Percentiles rank a stretch among this genome's conserved stretches.
Conservation (phyloP, 1,140 invertebrate species). For the Steinernema feltiae region DNA sequence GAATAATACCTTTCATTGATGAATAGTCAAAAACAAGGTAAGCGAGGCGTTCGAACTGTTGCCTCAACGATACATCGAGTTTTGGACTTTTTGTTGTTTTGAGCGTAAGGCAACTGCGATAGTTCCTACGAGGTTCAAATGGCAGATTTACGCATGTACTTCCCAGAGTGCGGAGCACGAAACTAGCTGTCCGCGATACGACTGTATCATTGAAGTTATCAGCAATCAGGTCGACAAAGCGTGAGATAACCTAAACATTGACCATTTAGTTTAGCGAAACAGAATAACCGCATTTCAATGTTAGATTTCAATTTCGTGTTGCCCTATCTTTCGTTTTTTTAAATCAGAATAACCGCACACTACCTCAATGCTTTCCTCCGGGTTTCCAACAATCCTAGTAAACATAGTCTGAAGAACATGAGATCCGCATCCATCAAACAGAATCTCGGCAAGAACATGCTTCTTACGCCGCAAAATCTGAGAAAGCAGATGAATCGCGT, state of each 20-base stretch:
- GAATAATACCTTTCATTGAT: background rate
- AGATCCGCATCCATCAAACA: background rate
- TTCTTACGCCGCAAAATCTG: background rate
- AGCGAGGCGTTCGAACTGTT: background rate
- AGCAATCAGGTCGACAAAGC: background rate
- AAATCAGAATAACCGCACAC: background rate
- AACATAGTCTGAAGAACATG: background rate
- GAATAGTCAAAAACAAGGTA: background rate
- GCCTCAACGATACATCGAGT: background rate
- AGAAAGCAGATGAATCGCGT: background rate
- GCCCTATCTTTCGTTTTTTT: background rate
- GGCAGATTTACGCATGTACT: background rate
- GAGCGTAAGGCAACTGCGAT: background rate
- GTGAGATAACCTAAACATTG: background rate
- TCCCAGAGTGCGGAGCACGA: background rate
- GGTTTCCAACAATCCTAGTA: background rate
- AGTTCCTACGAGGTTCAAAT: background rate
- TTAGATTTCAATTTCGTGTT: background rate
- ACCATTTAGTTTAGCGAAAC: background rate
- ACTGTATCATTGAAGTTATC: background rate
- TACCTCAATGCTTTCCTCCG: background rate
- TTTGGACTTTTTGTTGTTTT: background rate
- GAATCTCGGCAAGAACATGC: background rate
- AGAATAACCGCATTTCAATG: background rate
- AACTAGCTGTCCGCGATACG: background rate